Percentiles rank a stretch among this genome's conserved stretches.
These are phyloP conservation scores for Phyto melanocephala DNA, from an alignment of 2,888 invertebrate species.

Conservation along the genomic window DNA sequence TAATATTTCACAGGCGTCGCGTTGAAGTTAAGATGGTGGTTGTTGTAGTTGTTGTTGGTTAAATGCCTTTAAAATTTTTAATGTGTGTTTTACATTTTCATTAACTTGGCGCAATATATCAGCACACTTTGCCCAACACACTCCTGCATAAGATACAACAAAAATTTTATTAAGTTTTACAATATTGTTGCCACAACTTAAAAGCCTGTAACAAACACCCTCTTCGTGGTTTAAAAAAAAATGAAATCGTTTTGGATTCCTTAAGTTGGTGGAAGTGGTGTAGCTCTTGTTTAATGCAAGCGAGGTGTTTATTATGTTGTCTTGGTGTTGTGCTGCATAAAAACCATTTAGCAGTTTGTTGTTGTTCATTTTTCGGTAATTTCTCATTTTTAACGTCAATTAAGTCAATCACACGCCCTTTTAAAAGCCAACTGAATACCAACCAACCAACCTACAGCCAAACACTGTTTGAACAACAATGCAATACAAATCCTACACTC, in stretches of 20 bases:
- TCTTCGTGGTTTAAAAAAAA: constrained; percentile 5
- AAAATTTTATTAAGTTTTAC: constrained; percentile 7
- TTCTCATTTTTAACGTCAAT: constrained; percentile 79
- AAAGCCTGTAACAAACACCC: constrained; percentile 39
- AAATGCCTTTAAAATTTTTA: constrained; percentile 59
- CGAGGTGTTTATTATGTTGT: constrained; percentile 65
- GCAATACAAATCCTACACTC: constrained; percentile 35
- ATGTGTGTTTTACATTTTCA: constrained; percentile 66
- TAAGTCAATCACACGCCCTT: constrained; percentile 79
- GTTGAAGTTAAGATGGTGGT: not conserved
- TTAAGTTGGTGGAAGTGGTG: constrained; percentile 16
- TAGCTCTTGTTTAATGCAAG: constrained; percentile 39
- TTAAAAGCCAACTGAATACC: constrained; percentile 65
- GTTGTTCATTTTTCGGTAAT: constrained; percentile 71
- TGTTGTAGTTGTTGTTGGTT: not conserved
- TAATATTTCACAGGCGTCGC: constrained; percentile 7
- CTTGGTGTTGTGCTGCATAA: constrained; percentile 48
- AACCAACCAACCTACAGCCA: constrained; percentile 5
- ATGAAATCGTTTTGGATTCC: constrained; percentile 19
- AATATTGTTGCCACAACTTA: constrained; percentile 33
- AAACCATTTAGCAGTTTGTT: constrained; percentile 54
- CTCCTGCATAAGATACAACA: constrained; percentile 12
- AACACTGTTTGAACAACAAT: constrained; percentile 46
- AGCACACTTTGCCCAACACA: constrained; percentile 37
- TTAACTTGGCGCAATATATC: constrained; percentile 47